Percentiles rank a stretch among this genome's conserved stretches.
phyloP scores from a whole-genome alignment of 2,113 vertebrate species.

The Tachuris rubrigastra region DNA sequence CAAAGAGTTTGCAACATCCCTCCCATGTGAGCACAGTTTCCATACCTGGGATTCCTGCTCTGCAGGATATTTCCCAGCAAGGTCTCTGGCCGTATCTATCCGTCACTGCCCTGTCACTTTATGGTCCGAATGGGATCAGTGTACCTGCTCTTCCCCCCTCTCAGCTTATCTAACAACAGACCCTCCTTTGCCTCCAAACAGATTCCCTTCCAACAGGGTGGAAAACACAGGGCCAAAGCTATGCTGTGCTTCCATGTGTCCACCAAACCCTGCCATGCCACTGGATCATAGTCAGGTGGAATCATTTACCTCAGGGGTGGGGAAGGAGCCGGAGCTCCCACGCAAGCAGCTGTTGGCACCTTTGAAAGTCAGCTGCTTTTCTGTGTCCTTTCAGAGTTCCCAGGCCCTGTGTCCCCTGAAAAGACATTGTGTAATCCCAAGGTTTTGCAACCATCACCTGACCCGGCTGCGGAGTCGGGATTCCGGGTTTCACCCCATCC shows the following conservation, averaged over 20 bases:
- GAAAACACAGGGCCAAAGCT: neutral
- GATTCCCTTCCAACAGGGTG: neutral
- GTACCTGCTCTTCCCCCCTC: neutral
- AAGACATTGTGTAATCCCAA: neutral
- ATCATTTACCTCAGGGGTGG: neutral
- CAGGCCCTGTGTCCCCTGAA: neutral
- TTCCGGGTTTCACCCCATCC: neutral
- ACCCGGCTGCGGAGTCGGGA: neutral
- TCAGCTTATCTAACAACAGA: neutral
- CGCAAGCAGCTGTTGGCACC: neutral
- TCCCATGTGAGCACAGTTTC: neutral
- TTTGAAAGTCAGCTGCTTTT: neutral
- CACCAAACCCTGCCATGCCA: neutral
- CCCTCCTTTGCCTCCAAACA: neutral
- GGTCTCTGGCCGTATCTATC: neutral
- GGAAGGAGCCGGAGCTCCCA: neutral
- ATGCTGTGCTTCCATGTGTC: neutral
- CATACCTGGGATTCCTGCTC: neutral
- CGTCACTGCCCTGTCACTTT: neutral
- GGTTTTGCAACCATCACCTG: neutral
- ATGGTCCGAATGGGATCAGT: neutral
- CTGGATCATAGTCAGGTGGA: fast-evolving
- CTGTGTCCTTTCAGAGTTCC: neutral
- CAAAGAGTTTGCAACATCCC: neutral
- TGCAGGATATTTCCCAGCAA: neutral